These are phyloP conservation scores for Mercenaria mercenaria DNA, from an alignment of 1,140 invertebrate species.

Conservation along the genomic window DNA sequence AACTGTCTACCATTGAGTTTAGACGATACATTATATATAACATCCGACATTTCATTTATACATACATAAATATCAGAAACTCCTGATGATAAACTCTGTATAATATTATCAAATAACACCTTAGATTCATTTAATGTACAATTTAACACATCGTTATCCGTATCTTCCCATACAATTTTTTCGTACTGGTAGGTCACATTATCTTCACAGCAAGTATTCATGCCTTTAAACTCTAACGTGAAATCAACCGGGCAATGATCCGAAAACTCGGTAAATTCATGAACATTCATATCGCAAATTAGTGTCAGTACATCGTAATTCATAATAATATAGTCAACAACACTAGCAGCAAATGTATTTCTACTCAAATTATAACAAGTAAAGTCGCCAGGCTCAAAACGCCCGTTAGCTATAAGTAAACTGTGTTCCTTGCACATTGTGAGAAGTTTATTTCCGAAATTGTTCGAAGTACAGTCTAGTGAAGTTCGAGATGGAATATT, in stretches of 20 bases:
- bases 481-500: not conserved
- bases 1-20: not conserved
- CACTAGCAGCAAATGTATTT: slow-evolving; percentile 11
- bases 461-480: not conserved
- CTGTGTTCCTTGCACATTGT: slow-evolving; percentile 27
- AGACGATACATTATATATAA: slow-evolving; percentile 40
- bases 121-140: slow-evolving; percentile 3
- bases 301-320: slow-evolving; percentile 1
- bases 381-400: slow-evolving; percentile 3
- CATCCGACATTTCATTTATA: not conserved
- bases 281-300: slow-evolving; percentile 4
- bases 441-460: slow-evolving; percentile 13
- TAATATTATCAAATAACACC: not conserved
- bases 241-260: slow-evolving; percentile 29
- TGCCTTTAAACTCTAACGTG: not conserved
- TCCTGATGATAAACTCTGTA: not conserved
- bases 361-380: slow-evolving; percentile 17
- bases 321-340: slow-evolving; percentile 22
- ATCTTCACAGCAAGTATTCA: not conserved
- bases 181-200: not conserved
- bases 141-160: not conserved
- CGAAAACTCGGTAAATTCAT: slow-evolving; percentile 18
- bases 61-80: not conserved
- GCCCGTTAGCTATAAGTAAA: slow-evolving; percentile 5
- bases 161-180: not conserved